Base-by-base conservation (phyloP, 2,797 vertebrate genomes). In the Mergus octosetaceus region DNA sequence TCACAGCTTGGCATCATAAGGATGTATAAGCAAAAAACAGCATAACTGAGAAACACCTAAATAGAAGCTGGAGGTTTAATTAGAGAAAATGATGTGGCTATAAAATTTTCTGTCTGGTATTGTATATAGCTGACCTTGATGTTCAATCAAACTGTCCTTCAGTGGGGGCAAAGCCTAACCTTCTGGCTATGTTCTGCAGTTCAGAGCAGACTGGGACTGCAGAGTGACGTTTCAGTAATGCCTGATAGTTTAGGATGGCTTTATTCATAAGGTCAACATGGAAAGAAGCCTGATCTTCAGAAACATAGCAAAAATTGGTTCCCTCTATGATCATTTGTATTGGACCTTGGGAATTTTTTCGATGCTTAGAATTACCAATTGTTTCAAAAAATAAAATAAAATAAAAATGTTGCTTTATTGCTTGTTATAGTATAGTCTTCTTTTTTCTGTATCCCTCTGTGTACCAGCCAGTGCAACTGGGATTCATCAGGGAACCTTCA, bases 11-110 rank as follows among this genome's bases (percentile, higher is more conserved):
- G 45, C 66, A 68, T 89, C 43, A n/a, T 69, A 76, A 76, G 34
- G 76, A 64, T 81, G 21, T 88, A 66, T 84, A 92, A 93, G 77
- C 72, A 95, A 75, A 78, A 94, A 95, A 69, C 80, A 94, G 64
- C 27, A 36, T 82, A 76, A 91, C 41, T 58, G 84, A 85, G 41
- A 72, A 39, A 47, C 69, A 90, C 66, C 60, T 89, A 79, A 53
- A 27, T 53, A 45, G 69, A 83, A 93, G 45, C 51, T 76, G 75
- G 28, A 81, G 61, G 66, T 85, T 94, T 90, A 90, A 92, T 95
- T 94, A 81, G 64, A 73, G 34, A 70, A 94, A 93, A 94, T 79
- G 65, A 90, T 43, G 38, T 86, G 75, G 21, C 75, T 92, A 38
- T 94, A 79, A 96, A 95, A 80, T 83, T 89, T 72, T 85, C 57